phyloP scores from a whole-genome alignment of 2,113 vertebrate species.

The Pteruthius melanotis region DNA sequence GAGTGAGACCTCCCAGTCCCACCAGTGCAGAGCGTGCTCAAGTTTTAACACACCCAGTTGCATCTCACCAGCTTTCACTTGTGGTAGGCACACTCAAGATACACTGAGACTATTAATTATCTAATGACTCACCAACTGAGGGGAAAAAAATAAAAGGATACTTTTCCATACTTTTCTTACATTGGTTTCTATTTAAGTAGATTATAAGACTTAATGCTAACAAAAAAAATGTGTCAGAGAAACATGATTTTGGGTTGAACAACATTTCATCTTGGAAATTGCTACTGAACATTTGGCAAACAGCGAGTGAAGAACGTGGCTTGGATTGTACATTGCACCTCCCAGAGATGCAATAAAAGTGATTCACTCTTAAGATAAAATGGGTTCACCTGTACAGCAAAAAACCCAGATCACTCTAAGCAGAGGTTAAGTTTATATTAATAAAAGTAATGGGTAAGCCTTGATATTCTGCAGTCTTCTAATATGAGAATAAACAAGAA shows the following conservation, averaged over 20 bases:
- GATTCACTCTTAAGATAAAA: background rate
- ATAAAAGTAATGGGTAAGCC: background rate
- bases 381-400: background rate
- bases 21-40: rapidly evolving
- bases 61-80: background rate
- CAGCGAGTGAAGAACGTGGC: rapidly evolving
- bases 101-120: background rate
- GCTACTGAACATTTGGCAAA: background rate
- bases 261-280: background rate
- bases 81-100: background rate
- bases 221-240: background rate
- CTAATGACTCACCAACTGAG: background rate
- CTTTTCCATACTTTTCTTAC: background rate
- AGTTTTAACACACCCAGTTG: background rate
- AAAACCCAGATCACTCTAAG: background rate
- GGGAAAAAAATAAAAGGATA: background rate
- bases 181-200: background rate
- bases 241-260: background rate
- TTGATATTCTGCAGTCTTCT: background rate
- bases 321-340: background rate
- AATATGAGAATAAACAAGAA: background rate
- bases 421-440: background rate
- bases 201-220: background rate
- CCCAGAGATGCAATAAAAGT: background rate
- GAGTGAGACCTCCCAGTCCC: background rate